These are phyloP conservation scores for Myopa tessellatipennis DNA, from an alignment of 2,888 invertebrate species.

Conservation along the genomic window DNA sequence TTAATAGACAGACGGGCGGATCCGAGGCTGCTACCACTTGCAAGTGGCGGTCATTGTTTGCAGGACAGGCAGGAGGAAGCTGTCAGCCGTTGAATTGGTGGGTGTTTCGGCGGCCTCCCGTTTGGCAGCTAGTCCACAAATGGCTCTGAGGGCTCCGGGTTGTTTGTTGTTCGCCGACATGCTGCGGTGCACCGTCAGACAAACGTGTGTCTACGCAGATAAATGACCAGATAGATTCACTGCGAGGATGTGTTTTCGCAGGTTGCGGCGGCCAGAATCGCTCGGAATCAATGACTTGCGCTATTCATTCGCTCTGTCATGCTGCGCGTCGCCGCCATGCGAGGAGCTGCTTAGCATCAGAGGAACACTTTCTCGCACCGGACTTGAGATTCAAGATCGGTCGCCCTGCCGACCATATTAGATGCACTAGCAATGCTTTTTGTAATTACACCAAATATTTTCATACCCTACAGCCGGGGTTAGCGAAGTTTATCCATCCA, in stretches of 20 bases:
- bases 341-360: neutral
- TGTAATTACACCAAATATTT: no score
- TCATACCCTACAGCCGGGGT: no score
- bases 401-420: no score
- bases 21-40: constrained; percentile 38
- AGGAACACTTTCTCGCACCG: no score
- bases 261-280: neutral
- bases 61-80: constrained; percentile 30
- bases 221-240: constrained; percentile 1
- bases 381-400: no score
- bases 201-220: neutral
- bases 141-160: constrained; percentile 10
- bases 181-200: neutral
- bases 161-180: constrained; percentile 37
- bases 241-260: neutral
- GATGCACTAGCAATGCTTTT: no score
- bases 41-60: constrained; percentile 32
- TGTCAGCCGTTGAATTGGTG: constrained; percentile 43
- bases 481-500: no score
- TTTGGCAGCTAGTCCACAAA: constrained; percentile 41
- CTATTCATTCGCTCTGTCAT: neutral
- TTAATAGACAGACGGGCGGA: constrained; percentile 48
- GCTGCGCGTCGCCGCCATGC: neutral
- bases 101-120: constrained; percentile 47
- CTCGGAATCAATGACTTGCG: neutral